Base-by-base conservation (phyloP, 2,113 vertebrate species). In the Sceloporus undulatus region DNA sequence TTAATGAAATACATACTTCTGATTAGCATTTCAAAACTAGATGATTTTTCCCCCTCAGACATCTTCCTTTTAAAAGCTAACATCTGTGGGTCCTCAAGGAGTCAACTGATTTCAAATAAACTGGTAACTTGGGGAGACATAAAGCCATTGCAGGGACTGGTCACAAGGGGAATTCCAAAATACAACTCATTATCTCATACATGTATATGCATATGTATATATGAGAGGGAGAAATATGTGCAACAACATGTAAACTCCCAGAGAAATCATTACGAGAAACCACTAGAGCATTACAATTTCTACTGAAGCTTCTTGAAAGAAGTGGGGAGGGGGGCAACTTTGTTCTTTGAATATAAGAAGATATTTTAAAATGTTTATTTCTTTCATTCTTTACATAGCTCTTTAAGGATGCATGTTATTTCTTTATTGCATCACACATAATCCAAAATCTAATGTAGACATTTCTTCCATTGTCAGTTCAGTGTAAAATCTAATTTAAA, bases 1-100 rank as follows among this genome's bases (percentile, higher is more conserved):
- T 21, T 73, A 78, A 62, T 71, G 73, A 86, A 68, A 74, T 38
- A 76, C 0, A 0, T n/a, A 29, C 4, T 19, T 77, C 18, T 0
- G 79, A 23, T 7, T 88, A 87, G 75, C 9, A 21, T 40, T 87
- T 90, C 77, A 71, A 11, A 59, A 66, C 11, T 86, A 59, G 81
- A 1, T 62, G 14, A 4, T 34, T 52, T 18, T 2, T 29, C 18
- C 14, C 14, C 42, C 38, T 76, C 29, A 82, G 80, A 18, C 3
- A 54, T 2, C 0, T 62, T 27, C 7, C 23, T 34, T 0, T 71
- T 82, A 48, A 65, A 84, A 40, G 13, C 21, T 80, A 77, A 3
- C 2, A 19, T 87, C 77, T 59, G 16, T 27, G 1, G 1, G 0
- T 86, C 3, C 34, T 65, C 3, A 11, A 3, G 52, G 5, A 89